Evolutionary conservation across 1,140 invertebrate species (phyloP), one percentile per base, ranked within the genome.

Genomic region (Lepidostoma basale): DNA sequence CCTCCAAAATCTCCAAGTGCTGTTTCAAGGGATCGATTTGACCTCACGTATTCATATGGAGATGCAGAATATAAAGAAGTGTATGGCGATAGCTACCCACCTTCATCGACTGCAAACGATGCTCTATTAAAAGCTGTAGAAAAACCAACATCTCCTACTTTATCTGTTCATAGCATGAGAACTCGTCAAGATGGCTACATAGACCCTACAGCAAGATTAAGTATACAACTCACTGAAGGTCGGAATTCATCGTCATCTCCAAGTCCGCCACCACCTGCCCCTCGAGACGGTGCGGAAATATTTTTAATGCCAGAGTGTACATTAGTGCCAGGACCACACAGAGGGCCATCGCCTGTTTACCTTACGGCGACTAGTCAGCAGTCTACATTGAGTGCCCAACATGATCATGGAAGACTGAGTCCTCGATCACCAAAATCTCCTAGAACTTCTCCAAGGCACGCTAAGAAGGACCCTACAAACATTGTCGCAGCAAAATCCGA

Each of bases 231-330:
- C 70, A 77, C 82, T 18, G 83, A 86, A 75, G 82, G 77, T 68
- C 81, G 82, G 75, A 80, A 81, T 36, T 84, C 84, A 68, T 86
- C 86, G 30, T 84, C 84, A 69, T 86, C 86, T 28, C 85, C 88
- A 10, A 89, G 88, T 79, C 92, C 92, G 6, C 91, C 92, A n/a
- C 91, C 92, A 22, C 91, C 92, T 44, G 91, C 92, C 3, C 91
- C 92, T 18, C 80, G 78, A 71, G 88, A 89, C 77, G 83, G 84
- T 18, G 74, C 79, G 45, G 83, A 87, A 70, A 66, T 77, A 45
- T 84, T 84, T 62, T 74, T 84, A 14, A 79, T 83, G 76, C 76
- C 80, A 4, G 71, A 77, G 22, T 74, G 78, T 20, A 76, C 76
- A 10, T 71, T 74, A 59, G 75, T 80, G 0, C 26, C 73, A 3